Conservation (phyloP, 2,888 invertebrate species). For the Dolomedes plantarius region DNA sequence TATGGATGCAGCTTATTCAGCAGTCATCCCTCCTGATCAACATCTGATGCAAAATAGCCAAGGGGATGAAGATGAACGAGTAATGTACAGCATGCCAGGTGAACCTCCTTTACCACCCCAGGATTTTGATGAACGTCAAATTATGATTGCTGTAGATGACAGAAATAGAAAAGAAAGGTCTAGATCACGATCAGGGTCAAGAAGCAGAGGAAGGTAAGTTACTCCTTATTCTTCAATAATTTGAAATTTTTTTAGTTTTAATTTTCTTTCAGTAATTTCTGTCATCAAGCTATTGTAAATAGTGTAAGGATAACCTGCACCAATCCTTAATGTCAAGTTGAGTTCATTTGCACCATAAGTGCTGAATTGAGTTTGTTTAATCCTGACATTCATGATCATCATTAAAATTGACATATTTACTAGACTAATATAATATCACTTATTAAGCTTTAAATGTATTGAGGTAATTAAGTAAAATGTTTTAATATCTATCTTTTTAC, state of each 20-base stretch:
- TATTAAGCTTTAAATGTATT: no score
- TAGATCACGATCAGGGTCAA: constrained; percentile 74
- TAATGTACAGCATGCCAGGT: constrained; percentile 66
- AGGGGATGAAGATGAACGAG: constrained; percentile 56
- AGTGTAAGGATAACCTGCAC: no score
- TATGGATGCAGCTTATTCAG: constrained; percentile 13
- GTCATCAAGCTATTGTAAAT: no score
- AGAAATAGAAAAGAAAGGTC: constrained; percentile 48
- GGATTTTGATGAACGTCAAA: constrained; percentile 69
- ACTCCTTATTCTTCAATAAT: neutral
- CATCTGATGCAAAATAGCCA: constrained; percentile 12
- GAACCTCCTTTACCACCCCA: constrained; percentile 68
- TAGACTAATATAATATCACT: no score
- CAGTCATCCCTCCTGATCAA: constrained; percentile 13
- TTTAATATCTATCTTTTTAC: no score
- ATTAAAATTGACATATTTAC: no score
- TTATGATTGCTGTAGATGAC: constrained; percentile 39
- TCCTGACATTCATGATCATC: no score
- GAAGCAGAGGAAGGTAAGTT: constrained; percentile 68
- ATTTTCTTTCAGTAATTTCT: neutral
- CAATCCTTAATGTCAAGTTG: no score
- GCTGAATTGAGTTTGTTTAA: no score
- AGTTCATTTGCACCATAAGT: no score
- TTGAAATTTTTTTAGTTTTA: no score
- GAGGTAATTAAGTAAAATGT: no score